These are phyloP conservation scores for Mya arenaria DNA, from an alignment of 1,140 invertebrate species.

Conservation along the genomic window DNA sequence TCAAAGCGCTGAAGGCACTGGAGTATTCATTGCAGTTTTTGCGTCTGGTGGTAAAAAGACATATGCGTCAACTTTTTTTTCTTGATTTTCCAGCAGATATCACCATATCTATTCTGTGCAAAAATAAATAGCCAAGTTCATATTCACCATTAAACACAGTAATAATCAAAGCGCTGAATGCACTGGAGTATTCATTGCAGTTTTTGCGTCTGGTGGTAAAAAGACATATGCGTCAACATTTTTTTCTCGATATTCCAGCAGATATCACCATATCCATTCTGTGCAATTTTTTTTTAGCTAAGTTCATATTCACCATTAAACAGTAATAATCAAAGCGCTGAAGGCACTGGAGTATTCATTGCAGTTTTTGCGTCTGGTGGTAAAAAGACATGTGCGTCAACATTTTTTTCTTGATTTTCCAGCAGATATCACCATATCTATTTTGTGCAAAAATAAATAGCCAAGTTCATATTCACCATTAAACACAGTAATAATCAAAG, in stretches of 20 bases:
- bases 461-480: no score
- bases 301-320: no score
- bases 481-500: no score
- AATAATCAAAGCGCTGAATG: no score
- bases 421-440: conserved; percentile 45
- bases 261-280: conserved; percentile 52
- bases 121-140: background rate
- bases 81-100: conserved; percentile 36
- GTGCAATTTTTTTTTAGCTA: background rate
- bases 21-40: no score
- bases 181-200: no score
- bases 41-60: conserved; percentile 44
- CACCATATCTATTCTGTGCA: conserved; percentile 49
- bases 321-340: no score
- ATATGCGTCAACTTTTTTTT: no score
- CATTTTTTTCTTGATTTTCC: conserved; percentile 51
- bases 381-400: conserved; percentile 48
- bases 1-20: no score
- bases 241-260: conserved; percentile 47
- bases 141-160: no score
- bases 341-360: no score
- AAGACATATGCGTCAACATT: no score
- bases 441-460: conserved; percentile 19
- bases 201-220: conserved; percentile 36
- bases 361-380: conserved; percentile 40